Conservation (phyloP, 53 echinoderm and acorn worm species). For the Luidia sarsii region DNA sequence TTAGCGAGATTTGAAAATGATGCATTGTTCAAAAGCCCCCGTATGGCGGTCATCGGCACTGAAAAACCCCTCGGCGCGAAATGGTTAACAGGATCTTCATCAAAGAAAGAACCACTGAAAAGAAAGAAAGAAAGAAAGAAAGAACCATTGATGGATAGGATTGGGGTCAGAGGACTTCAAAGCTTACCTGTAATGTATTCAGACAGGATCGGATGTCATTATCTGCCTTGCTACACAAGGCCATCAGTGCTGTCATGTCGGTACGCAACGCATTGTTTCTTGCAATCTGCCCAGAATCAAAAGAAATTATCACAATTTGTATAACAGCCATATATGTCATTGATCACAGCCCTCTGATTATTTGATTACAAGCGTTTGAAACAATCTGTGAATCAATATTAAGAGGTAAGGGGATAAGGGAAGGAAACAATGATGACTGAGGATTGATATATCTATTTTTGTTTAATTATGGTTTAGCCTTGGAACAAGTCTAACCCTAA, state of each 20-base stretch:
- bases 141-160: no score
- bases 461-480: no score
- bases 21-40: no score
- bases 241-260: slow-evolving; percentile 90
- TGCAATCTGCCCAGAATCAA: slow-evolving; percentile 69
- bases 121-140: no score
- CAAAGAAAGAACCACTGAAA: no score
- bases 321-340: no score
- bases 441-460: neutral
- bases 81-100: no score
- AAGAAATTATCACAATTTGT: neutral
- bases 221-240: slow-evolving; percentile 87
- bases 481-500: no score
- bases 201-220: slow-evolving; percentile 98
- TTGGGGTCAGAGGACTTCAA: no score
- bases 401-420: neutral
- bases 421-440: neutral
- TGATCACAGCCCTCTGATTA: neutral
- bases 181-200: slow-evolving; percentile 97
- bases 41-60: no score
- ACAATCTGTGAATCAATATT: neutral
- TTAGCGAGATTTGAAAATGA: no score
- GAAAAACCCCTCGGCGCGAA: no score
- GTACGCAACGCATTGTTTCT: slow-evolving; percentile 74
- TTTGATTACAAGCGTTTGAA: neutral